Evolutionary conservation across 35 echinoderm and acorn worm genomes (phyloP).

Genomic region (Diadema setosum): DNA sequence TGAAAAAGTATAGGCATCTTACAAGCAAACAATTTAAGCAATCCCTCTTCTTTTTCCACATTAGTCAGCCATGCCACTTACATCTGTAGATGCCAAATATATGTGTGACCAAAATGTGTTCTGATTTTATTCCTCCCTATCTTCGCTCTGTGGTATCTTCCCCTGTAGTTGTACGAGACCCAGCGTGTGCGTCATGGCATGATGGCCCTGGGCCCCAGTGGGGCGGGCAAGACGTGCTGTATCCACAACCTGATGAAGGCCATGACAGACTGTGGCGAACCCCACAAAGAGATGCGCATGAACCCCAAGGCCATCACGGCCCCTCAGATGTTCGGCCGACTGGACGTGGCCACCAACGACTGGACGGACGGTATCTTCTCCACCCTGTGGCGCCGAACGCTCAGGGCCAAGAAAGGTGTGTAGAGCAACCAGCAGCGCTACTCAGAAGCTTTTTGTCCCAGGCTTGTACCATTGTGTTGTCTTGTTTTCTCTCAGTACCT

Average conservation of each 20-base stretch:
- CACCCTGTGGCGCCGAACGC: constrained; percentile 88
- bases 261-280: constrained; percentile 82
- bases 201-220: constrained; percentile 88
- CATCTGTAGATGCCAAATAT: no score
- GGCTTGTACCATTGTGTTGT: no score
- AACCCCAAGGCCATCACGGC: constrained; percentile 97
- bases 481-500: no score
- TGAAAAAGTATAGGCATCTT: no score
- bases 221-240: constrained; percentile 96
- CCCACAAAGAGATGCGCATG: constrained; percentile 98
- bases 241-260: constrained; percentile 97
- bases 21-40: no score
- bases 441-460: no score
- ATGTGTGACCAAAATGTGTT: no score
- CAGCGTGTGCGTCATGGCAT: constrained; percentile 96
- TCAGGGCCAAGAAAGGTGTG: constrained; percentile 89
- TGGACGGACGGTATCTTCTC: constrained; percentile 99
- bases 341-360: constrained; percentile 96
- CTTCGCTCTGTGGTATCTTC: background rate
- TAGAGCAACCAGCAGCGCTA: no score
- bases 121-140: no score
- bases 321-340: constrained; percentile 94
- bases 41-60: no score
- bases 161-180: constrained; percentile 90
- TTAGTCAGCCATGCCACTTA: no score